Conservation (phyloP, 2,113 vertebrate genomes). For the Microtus ochrogaster region DNA sequence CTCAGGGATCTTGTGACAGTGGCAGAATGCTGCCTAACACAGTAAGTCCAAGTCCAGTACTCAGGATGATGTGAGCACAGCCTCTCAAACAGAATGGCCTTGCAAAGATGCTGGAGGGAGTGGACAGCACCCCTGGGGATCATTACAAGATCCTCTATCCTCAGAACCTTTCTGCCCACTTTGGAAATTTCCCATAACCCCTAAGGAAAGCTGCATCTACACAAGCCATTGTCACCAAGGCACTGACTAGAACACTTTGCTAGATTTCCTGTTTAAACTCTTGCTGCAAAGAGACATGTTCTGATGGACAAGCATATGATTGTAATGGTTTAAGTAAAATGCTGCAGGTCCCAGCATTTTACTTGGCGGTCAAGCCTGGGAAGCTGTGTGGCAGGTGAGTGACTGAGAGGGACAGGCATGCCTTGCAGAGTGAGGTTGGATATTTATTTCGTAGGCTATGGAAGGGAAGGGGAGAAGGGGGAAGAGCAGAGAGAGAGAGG, state of each 20-base stretch:
- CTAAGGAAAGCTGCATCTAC: not conserved
- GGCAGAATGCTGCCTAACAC: not conserved
- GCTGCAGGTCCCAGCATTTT: too few species aligned
- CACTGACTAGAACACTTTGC: not conserved
- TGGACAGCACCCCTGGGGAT: not conserved
- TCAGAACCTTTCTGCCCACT: not conserved
- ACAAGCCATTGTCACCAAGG: not conserved
- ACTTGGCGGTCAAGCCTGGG: too few species aligned
- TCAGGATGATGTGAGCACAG: not conserved
- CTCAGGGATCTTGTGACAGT: not conserved
- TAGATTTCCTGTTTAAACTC: not conserved
- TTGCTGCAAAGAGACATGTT: not conserved
- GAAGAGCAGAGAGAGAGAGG: too few species aligned
- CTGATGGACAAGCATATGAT: not conserved
- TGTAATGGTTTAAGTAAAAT: too few species aligned
- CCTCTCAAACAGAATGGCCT: too few species aligned
- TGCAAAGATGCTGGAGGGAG: accelerated
- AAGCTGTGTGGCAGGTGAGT: too few species aligned
- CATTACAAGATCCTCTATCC: not conserved
- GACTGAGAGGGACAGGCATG: too few species aligned
- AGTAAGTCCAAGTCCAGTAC: not conserved
- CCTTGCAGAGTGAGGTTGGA: too few species aligned
- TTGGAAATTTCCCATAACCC: not conserved
- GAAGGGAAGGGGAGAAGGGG: too few species aligned
- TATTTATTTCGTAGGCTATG: too few species aligned